phyloP scores from a whole-genome alignment of 2,888 invertebrate species.

The Drosophila engyochracea region DNA sequence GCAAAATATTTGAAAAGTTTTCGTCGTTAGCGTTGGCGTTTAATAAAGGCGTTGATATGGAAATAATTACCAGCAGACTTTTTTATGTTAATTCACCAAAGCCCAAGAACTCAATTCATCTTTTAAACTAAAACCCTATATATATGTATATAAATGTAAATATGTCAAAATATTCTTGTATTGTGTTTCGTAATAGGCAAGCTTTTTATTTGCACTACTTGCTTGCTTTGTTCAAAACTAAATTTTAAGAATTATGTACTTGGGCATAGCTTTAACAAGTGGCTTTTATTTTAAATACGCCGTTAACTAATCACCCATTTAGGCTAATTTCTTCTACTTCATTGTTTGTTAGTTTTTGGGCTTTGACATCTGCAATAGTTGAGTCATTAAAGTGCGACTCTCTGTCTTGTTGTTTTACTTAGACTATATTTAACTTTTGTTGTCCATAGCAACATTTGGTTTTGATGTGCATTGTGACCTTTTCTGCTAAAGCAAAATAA shows the following conservation, averaged over 20 bases:
- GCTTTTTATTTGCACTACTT: neutral
- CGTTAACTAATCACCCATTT: constrained; percentile 71
- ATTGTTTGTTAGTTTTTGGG: constrained; percentile 2
- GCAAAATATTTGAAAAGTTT: constrained; percentile 67
- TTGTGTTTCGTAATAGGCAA: too few species aligned
- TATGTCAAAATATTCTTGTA: neutral
- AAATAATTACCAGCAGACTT: constrained; percentile 76
- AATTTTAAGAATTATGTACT: neutral
- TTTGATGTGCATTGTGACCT: constrained; percentile 75
- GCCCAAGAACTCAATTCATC: neutral
- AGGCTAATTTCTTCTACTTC: constrained; percentile 2
- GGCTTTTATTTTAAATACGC: constrained; percentile 14
- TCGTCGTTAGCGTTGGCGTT: constrained; percentile 25
- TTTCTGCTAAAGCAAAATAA: constrained; percentile 52
- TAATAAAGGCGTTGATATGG: constrained; percentile 67
- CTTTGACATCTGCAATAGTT: constrained; percentile 34
- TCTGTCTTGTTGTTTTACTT: constrained; percentile 9
- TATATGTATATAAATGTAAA: too few species aligned
- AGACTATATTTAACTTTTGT: constrained; percentile 16
- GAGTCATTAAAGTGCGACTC: constrained; percentile 31
- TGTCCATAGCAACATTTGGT: constrained; percentile 39
- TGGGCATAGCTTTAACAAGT: neutral
- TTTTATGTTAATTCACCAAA: constrained; percentile 29
- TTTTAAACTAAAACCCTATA: neutral
- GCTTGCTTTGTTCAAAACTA: neutral